These are phyloP conservation scores for Phataginus tricuspis DNA, from an alignment of 2,797 vertebrate species.

Conservation along the genomic window DNA sequence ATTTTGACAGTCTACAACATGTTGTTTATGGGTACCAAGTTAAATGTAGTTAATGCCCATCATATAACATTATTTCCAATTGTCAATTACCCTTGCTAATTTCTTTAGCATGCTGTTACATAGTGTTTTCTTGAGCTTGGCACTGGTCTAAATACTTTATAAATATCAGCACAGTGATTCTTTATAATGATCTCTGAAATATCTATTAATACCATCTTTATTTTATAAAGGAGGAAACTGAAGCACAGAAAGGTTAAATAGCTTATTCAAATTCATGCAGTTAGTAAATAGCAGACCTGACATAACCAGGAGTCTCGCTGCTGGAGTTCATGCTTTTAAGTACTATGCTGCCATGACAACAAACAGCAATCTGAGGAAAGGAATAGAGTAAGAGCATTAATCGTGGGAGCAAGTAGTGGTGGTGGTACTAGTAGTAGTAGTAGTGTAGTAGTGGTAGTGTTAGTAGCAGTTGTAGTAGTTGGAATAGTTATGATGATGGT, in stretches of 20 bases:
- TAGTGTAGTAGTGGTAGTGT: background rate
- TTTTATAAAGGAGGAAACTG: background rate
- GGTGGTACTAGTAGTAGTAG: accelerated
- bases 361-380: background rate
- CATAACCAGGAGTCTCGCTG: background rate
- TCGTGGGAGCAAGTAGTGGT: too few relatives aligned
- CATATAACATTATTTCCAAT: background rate
- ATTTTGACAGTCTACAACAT: slow-evolving; percentile 44
- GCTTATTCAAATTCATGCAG: background rate
- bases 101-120: background rate
- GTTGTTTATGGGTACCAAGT: slow-evolving; percentile 47
- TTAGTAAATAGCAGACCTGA: background rate
- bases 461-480: background rate
- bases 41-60: slow-evolving; percentile 2
- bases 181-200: background rate
- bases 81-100: background rate
- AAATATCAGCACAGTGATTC: background rate
- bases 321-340: background rate
- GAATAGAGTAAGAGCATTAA: background rate
- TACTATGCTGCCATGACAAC: accelerated
- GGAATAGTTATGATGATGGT: too few relatives aligned
- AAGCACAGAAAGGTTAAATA: background rate
- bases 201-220: background rate
- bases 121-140: background rate
- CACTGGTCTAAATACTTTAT: background rate